Conservation (phyloP, 2,797 vertebrate genomes). For the Avahi laniger region DNA sequence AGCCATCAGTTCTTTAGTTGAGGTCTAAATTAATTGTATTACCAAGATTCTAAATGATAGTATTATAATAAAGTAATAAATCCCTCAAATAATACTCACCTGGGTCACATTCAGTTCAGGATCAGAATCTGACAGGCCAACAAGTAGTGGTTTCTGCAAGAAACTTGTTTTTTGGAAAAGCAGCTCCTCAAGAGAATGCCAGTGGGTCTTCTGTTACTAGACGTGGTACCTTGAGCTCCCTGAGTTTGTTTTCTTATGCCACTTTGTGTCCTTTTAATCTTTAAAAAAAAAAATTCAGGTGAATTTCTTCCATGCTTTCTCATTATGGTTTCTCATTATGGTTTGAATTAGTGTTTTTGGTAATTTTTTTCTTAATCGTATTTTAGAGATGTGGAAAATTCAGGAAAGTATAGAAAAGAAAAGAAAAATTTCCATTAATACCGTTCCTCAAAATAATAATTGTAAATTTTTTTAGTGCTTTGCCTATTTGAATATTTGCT, state of each 20-base stretch:
- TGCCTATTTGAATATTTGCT: not conserved
- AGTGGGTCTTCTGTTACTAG: not conserved
- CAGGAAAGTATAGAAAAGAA: not conserved
- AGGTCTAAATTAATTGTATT: not conserved
- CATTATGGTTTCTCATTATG: not conserved
- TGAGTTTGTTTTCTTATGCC: not conserved
- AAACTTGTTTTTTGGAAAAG: too few relatives aligned
- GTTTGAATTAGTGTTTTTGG: not conserved
- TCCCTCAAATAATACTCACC: not conserved
- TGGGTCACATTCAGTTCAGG: not conserved
- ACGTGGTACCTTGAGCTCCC: not conserved
- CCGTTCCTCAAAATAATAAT: not conserved
- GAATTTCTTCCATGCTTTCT: not conserved
- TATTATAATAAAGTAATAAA: not conserved
- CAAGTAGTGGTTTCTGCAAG: too few relatives aligned
- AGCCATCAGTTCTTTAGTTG: not conserved
- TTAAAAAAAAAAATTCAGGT: not conserved
- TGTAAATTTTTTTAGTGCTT: not conserved
- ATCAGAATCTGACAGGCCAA: not conserved
- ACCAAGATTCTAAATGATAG: not conserved
- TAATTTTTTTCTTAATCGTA: not conserved
- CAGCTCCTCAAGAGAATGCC: rapidly evolving
- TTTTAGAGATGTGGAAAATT: not conserved
- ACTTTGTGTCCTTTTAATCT: not conserved
- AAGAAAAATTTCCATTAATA: not conserved